Conservation (phyloP, 2,113 vertebrate species). For the Pterocles gutturalis region DNA sequence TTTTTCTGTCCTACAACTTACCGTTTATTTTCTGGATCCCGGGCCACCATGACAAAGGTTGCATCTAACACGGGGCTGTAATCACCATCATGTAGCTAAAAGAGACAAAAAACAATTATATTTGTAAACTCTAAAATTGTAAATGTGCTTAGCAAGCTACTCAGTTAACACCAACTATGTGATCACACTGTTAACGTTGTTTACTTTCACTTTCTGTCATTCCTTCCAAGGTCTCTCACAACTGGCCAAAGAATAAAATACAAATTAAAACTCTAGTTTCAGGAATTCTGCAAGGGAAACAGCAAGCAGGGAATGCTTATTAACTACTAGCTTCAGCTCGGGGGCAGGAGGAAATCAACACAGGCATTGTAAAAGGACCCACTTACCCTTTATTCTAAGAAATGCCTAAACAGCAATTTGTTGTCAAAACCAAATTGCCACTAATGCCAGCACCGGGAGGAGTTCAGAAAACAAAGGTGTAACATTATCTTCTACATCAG, state of each 20-base stretch:
- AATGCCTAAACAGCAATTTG: neutral
- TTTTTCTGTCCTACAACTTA: constrained; percentile 56
- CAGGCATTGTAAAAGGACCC: neutral
- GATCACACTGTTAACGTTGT: neutral
- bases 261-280: neutral
- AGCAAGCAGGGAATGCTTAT: neutral
- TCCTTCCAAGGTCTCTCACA: neutral
- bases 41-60: constrained; percentile 97
- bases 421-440: neutral
- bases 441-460: neutral
- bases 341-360: neutral
- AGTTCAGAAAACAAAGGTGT: neutral
- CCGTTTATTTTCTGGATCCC: constrained; percentile 95
- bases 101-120: constrained; percentile 32
- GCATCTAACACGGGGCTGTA: constrained; percentile 90
- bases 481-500: neutral
- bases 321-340: neutral
- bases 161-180: neutral
- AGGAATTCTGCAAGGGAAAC: neutral
- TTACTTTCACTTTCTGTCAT: neutral
- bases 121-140: neutral
- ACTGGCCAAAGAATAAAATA: neutral
- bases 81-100: constrained; percentile 74
- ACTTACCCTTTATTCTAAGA: neutral
- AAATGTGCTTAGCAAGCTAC: neutral